phyloP scores from a whole-genome alignment of 2,113 vertebrate species.

The Cacatua alba region DNA sequence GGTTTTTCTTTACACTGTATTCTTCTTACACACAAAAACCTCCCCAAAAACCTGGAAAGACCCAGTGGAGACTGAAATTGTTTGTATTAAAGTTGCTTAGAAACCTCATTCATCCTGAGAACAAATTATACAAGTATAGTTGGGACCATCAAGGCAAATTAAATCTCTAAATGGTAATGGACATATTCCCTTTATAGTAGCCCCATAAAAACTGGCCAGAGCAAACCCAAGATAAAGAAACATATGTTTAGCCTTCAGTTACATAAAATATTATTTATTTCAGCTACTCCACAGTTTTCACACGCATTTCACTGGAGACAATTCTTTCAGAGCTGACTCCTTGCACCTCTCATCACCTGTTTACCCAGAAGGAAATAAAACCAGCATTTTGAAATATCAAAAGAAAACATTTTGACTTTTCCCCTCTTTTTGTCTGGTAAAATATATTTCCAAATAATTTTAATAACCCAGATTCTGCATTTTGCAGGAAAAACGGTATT shows the following conservation, averaged over 20 bases:
- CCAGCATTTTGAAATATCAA: neutral
- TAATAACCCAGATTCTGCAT: neutral
- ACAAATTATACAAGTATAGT: conserved; percentile 53
- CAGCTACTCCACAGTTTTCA: neutral
- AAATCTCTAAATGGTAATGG: conserved; percentile 57
- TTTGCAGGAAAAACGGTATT: neutral
- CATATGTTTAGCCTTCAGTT: neutral
- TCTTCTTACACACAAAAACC: neutral
- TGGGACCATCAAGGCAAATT: conserved; percentile 55
- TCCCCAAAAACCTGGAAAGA: neutral
- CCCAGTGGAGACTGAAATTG: neutral
- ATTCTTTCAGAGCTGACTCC: neutral
- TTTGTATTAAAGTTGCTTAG: conserved; percentile 24
- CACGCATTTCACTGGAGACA: neutral
- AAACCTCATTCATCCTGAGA: conserved; percentile 56
- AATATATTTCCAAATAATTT: neutral
- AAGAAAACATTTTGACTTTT: neutral
- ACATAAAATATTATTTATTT: neutral
- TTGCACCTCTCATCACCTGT: neutral
- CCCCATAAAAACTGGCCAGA: neutral
- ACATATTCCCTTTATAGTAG: conserved; percentile 23
- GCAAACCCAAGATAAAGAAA: neutral
- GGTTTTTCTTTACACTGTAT: neutral
- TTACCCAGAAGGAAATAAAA: neutral
- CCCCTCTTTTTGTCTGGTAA: neutral